A percentile compares a stretch with the other conserved stretches of the same genome.
These are phyloP conservation scores for Xenopus borealis DNA, from an alignment of 2,113 vertebrate genomes.

Conservation along the genomic window DNA sequence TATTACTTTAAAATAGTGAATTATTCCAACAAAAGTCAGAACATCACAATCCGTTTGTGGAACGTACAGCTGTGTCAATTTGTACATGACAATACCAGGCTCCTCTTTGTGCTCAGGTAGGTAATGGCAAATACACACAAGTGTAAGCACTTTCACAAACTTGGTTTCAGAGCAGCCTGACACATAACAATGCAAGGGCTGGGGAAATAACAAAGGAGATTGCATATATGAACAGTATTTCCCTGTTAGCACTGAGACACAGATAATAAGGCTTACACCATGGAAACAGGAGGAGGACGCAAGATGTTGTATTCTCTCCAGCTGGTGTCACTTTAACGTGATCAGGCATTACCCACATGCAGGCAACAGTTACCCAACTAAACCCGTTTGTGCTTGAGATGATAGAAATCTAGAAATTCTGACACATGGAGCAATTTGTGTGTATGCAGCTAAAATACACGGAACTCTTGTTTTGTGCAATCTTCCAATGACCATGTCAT, in stretches of 20 bases:
- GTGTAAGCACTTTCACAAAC: slow-evolving; percentile 63
- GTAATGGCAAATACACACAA: slow-evolving; percentile 76
- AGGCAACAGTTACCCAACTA: background rate
- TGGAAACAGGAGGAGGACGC: slow-evolving; percentile 61
- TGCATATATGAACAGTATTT: slow-evolving; percentile 54
- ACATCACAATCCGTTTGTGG: slow-evolving; percentile 75
- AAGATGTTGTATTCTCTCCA: slow-evolving; percentile 53
- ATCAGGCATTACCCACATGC: slow-evolving; percentile 24
- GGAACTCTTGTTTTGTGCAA: no score
- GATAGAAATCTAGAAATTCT: no score
- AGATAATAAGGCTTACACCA: slow-evolving; percentile 68
- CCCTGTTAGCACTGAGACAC: slow-evolving; percentile 64
- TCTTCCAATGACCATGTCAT: no score
- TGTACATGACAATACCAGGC: slow-evolving; percentile 78
- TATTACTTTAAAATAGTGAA: slow-evolving; percentile 64
- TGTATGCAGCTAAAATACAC: no score
- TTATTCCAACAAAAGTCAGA: slow-evolving; percentile 63
- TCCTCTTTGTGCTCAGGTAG: slow-evolving; percentile 72
- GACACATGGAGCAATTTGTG: no score
- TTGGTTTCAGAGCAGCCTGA: slow-evolving; percentile 54
- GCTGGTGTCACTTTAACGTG: slow-evolving; percentile 56
- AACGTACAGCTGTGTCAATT: slow-evolving; percentile 92
- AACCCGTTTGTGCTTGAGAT: no score
- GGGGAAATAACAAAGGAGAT: slow-evolving; percentile 18
- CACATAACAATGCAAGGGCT: slow-evolving; percentile 48